Base-by-base conservation (phyloP, 2,113 vertebrate species). In the Tringa solitaria region DNA sequence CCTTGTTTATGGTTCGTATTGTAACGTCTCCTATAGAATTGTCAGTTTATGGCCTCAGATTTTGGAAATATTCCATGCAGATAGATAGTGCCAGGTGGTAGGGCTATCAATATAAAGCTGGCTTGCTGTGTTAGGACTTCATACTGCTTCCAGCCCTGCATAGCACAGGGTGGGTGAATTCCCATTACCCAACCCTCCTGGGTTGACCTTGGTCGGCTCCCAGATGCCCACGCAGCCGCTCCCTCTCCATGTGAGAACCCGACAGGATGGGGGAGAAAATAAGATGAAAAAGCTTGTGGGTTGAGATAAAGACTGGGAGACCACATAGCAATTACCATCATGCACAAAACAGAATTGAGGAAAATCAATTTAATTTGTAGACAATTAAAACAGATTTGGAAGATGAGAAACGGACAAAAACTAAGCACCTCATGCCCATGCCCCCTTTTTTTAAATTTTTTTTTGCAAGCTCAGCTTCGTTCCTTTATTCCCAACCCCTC, bases 141-240 rank as follows among this genome's bases (percentile, higher is more conserved):
- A 0, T 14, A 22, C 51, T 27, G 64, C 13, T 60, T 21, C 4
- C 33, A 65, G 60, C 50, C 32, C 56, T 12, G 35, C 26, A 0
- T 3, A 39, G 61, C 30, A n/a, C 74, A 27, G 48, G 39, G 9
- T 23, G 59, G 19, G 77, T 0, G 0, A 7, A 4, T 57, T n/a
- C 73, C 28, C 16, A 0, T 9, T 26, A n/a, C 35, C 39, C 22
- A 17, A 2, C n/a, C 53, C 22, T 60, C 9, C 35, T 33, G 1
- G 7, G 10, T 0, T 76, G 73, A 30, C 53, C 57, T 22, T 3
- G 37, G 23, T 54, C 0, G 6, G 48, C n/a, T 63, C 46, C 61
- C 13, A 6, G 3, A 1, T 1, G 14, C 74, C 73, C 64, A 27
- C n/a, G 26, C 27, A 10, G 57, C n/a, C 35, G 1, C 69, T 39